Percentiles rank a stretch among this genome's conserved stretches.
Conservation (phyloP, 2,797 vertebrate genomes). For the Orientallactaga sibirica region DNA sequence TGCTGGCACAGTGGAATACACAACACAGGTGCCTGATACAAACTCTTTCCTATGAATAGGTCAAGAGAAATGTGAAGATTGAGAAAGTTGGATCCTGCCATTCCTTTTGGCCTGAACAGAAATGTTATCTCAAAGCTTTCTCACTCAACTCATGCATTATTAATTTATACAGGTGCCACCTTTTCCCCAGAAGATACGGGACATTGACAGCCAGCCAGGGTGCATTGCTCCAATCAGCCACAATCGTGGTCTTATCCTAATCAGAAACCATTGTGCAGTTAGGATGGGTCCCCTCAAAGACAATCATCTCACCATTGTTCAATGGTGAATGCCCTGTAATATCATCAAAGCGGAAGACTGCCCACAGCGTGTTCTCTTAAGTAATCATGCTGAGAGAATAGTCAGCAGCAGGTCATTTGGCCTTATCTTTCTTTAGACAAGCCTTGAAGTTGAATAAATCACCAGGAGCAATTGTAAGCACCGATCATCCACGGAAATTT, state of each 20-base stretch:
- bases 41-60: conserved; percentile 65
- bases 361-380: conserved; percentile 69
- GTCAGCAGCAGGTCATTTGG: conserved; percentile 76
- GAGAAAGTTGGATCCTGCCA: conserved; percentile 63
- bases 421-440: conserved; percentile 67
- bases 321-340: conserved; percentile 78
- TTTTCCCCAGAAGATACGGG: conserved; percentile 70
- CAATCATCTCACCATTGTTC: conserved; percentile 83
- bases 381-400: conserved; percentile 67
- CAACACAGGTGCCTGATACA: conserved; percentile 60
- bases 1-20: conserved; percentile 48
- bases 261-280: conserved; percentile 82
- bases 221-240: conserved; percentile 75
- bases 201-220: conserved; percentile 61
- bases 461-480: conserved; percentile 71
- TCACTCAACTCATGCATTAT: conserved; percentile 76
- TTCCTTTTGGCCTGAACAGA: conserved; percentile 68
- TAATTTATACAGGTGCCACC: conserved; percentile 82
- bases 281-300: conserved; percentile 71
- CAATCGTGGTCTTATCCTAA: conserved; percentile 73
- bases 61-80: conserved; percentile 54
- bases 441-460: conserved; percentile 78
- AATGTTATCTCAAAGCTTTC: conserved; percentile 71
- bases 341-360: conserved; percentile 72
- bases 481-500: conserved; percentile 62